A percentile compares a stretch with the other conserved stretches of the same genome.
phyloP scores from a whole-genome alignment of 2,113 vertebrate genomes.

The Callionymus lyra region DNA sequence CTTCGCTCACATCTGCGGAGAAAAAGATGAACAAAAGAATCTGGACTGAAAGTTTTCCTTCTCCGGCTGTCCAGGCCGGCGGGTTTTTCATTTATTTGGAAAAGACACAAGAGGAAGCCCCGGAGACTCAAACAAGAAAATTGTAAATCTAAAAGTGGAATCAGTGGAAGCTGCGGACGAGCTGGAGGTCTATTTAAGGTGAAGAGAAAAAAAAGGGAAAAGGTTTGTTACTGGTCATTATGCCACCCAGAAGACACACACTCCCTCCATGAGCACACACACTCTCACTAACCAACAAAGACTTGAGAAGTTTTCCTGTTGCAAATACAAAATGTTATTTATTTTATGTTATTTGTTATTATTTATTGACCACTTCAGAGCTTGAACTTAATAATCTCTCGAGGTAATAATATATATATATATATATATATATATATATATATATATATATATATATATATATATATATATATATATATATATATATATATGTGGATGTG shows the following conservation, averaged over 20 bases:
- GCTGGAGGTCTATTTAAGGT: conserved; percentile 1
- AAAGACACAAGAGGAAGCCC: conserved; percentile 59
- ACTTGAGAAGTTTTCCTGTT: too few relatives aligned
- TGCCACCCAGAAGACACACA: conserved; percentile 32
- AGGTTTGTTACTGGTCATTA: conserved; percentile 27
- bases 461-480: too few relatives aligned
- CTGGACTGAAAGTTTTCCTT: conserved; percentile 33
- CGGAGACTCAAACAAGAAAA: conserved; percentile 53
- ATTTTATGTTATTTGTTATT: too few relatives aligned
- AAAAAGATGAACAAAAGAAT: conserved; percentile 20
- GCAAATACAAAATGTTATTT: too few relatives aligned
- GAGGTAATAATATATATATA: too few relatives aligned
- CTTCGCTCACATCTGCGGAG: conserved; percentile 32
- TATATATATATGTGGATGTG: too few relatives aligned
- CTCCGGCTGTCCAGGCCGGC: conserved; percentile 20
- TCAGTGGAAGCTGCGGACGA: conserved; percentile 20
- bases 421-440: too few relatives aligned
- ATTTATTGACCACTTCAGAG: too few relatives aligned
- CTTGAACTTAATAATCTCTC: too few relatives aligned
- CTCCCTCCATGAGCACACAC: not conserved
- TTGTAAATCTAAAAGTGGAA: conserved; percentile 44
- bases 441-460: too few relatives aligned
- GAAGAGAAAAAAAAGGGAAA: too few relatives aligned
- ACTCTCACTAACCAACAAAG: not conserved
- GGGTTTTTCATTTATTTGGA: conserved; percentile 60